phyloP scores from a whole-genome alignment of 2,113 vertebrate genomes.

The Hirundichthys speculiger region DNA sequence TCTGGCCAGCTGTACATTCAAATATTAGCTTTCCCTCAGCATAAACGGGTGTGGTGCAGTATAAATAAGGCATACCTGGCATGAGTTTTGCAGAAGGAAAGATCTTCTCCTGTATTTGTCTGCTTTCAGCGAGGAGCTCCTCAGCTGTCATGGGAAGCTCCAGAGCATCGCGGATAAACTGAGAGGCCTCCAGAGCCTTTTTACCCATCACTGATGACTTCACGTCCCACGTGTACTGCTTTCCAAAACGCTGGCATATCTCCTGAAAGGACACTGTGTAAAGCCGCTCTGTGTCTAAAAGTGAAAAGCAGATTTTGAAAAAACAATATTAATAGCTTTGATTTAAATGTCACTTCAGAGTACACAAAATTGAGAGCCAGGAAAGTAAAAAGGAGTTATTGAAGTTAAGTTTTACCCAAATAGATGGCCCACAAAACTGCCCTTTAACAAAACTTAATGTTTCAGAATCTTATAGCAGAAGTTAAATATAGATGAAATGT shows the following conservation, averaged over 20 bases:
- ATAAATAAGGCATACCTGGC: constrained; percentile 80
- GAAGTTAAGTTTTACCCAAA: too few species aligned
- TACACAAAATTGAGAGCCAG: too few species aligned
- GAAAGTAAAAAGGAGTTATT: too few species aligned
- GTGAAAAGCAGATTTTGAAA: not conserved
- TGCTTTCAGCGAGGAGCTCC: constrained; percentile 84
- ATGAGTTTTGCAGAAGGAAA: constrained; percentile 84
- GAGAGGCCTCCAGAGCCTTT: constrained; percentile 80
- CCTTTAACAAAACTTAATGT: too few species aligned
- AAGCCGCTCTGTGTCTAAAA: constrained; percentile 88
- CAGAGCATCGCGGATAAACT: constrained; percentile 81
- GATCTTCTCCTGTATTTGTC: constrained; percentile 75
- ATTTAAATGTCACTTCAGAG: too few species aligned
- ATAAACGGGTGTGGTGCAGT: too few species aligned
- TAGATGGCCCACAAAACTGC: too few species aligned
- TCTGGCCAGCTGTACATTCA: too few species aligned
- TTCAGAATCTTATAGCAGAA: too few species aligned
- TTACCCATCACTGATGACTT: constrained; percentile 90
- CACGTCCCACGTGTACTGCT: constrained; percentile 87
- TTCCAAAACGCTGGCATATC: constrained; percentile 85
- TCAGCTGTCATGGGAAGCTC: constrained; percentile 87
- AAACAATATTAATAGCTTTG: not conserved
- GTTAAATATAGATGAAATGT: too few species aligned
- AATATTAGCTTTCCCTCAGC: too few species aligned
- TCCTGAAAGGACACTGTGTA: constrained; percentile 86